Evolutionary conservation across 2,113 vertebrate genomes (phyloP).

Genomic region (Eleginops maclovinus): DNA sequence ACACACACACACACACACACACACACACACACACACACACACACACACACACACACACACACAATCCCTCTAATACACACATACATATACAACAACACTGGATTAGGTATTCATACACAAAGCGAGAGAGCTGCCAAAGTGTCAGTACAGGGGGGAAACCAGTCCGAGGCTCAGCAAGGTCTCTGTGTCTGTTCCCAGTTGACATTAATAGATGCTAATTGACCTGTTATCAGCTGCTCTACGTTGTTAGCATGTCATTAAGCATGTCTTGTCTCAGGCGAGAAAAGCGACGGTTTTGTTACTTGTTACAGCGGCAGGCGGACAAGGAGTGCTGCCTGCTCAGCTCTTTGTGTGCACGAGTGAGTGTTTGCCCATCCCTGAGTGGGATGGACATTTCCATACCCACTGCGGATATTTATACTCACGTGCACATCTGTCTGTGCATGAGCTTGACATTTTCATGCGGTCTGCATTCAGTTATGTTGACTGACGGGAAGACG

Average conservation of each 20-base stretch:
- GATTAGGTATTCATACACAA: not conserved
- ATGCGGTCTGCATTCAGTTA: slow-evolving; percentile 65
- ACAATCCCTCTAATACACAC: no score
- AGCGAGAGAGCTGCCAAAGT: not conserved
- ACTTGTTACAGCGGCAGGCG: slow-evolving; percentile 46
- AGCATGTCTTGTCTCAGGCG: slow-evolving; percentile 29
- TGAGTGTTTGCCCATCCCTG: slow-evolving; percentile 23
- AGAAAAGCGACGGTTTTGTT: slow-evolving; percentile 46
- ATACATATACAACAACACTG: no score
- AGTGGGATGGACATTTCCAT: slow-evolving; percentile 59
- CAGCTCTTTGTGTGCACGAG: not conserved
- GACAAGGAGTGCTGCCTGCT: slow-evolving; percentile 17
- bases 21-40: no score
- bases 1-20: no score
- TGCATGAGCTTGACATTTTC: slow-evolving; percentile 73
- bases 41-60: no score
- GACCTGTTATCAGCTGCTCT: slow-evolving; percentile 32
- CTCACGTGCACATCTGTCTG: slow-evolving; percentile 42
- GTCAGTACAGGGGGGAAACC: not conserved
- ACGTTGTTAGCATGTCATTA: slow-evolving; percentile 53
- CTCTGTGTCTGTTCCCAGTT: slow-evolving; percentile 19
- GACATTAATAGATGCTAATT: slow-evolving; percentile 36
- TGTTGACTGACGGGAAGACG: slow-evolving; percentile 64
- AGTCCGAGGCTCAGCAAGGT: not conserved
- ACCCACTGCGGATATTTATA: slow-evolving; percentile 13